Conservation (phyloP, 1,140 invertebrate genomes). For the Calliopsis andreniformis region DNA sequence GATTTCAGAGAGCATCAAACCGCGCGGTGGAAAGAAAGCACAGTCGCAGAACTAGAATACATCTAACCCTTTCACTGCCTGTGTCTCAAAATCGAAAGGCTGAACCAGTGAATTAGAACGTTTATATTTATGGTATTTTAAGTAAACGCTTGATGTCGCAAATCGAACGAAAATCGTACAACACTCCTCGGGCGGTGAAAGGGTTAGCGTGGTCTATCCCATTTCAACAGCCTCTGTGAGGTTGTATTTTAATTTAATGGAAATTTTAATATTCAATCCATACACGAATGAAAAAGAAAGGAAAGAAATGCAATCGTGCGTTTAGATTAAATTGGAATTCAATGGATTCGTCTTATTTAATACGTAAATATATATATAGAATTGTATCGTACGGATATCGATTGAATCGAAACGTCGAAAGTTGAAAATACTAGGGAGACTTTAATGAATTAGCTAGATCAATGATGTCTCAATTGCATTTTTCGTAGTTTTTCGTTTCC, state of each 20-base stretch:
- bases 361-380: no score
- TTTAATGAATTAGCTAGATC: conserved; percentile 37
- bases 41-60: conserved; percentile 75
- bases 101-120: conserved; percentile 57
- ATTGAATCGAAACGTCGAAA: conserved; percentile 49
- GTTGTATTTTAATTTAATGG: conserved; percentile 53
- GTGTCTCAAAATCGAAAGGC: conserved; percentile 66
- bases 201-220: conserved; percentile 64
- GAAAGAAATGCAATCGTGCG: background rate
- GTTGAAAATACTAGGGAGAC: conserved; percentile 30
- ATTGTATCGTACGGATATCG: conserved; percentile 32
- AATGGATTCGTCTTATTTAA: conserved; percentile 41
- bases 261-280: conserved; percentile 56
- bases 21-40: conserved; percentile 86
- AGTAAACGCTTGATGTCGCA: conserved; percentile 46
- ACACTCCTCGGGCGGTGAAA: conserved; percentile 59
- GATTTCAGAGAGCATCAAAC: conserved; percentile 97
- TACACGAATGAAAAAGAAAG: background rate
- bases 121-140: conserved; percentile 60
- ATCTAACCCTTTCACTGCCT: conserved; percentile 69
- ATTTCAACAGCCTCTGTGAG: conserved; percentile 64
- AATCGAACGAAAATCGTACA: conserved; percentile 36
- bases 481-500: conserved; percentile 44
- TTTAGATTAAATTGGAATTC: conserved; percentile 47
- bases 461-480: conserved; percentile 52